A percentile compares a stretch with the other conserved stretches of the same genome.
Evolutionary conservation across 2,113 vertebrate genomes (phyloP).

Genomic region (Microcebus murinus): DNA sequence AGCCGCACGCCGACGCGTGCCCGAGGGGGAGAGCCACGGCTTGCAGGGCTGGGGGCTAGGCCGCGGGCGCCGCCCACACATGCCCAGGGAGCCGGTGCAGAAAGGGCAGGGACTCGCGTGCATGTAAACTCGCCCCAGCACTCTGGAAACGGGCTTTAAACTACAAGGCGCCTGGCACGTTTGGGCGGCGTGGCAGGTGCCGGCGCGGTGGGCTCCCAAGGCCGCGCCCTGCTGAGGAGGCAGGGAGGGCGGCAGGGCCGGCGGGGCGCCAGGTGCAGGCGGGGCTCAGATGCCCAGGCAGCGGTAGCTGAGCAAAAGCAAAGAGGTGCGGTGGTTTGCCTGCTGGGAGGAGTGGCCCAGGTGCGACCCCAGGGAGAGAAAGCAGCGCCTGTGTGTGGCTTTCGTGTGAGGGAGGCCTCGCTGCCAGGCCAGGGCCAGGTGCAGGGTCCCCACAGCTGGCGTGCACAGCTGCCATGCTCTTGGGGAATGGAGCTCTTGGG

Average conservation of each 20-base stretch:
- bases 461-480: not conserved
- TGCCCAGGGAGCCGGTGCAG: not conserved
- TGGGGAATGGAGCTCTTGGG: too few relatives aligned
- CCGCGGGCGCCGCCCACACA: fast-evolving
- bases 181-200: not conserved
- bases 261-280: not conserved
- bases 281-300: not conserved
- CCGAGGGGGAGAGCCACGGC: not conserved
- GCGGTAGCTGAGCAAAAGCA: not conserved
- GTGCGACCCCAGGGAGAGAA: not conserved
- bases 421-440: not conserved
- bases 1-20: not conserved
- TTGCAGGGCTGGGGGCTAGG: not conserved
- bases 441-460: too few relatives aligned
- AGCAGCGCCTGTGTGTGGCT: not conserved
- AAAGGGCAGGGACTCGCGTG: not conserved
- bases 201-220: too few relatives aligned
- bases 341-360: too few relatives aligned
- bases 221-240: not conserved
- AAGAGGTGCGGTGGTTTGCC: not conserved
- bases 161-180: not conserved
- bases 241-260: not conserved
- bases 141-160: not conserved
- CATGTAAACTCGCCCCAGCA: not conserved
- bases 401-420: not conserved